Base-by-base conservation (phyloP, 35 echinoderm and acorn worm species). In the Ophioderma brevispina region DNA sequence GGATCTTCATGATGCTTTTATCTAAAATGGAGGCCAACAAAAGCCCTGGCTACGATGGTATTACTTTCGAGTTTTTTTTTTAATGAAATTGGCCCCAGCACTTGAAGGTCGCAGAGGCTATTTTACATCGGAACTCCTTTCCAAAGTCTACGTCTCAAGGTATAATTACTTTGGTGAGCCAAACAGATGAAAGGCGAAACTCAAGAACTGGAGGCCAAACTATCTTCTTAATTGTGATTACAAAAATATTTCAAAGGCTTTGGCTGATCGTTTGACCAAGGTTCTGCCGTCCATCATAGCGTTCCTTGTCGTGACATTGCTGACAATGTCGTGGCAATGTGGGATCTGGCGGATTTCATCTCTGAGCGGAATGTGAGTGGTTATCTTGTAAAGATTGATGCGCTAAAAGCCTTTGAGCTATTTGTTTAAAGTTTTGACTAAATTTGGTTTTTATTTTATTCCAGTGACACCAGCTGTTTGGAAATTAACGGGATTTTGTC, bases 391-490 rank as follows among this genome's bases (percentile, higher is more conserved):
- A 82, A 40, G 32, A 31, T 93, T 18, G 91, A 93, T 36, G 85
- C 88, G 32, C 55, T 81, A n/a, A 93, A 93, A 77, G 91, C 91
- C 13, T 93, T 93, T 38, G 91, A 93, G 36, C 80, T 93, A 82
- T 83, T 13, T 93, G 40, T 83, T 76, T 23, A 81, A 84, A 32
- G 64, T 76, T 17, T 42, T 93, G 6, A 8, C 0, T 0, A 76
- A 35, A 46, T 35, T 87, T 0, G 77, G 82, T 13, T 93, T 93
- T 88, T 93, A 42, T 77, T 93, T n/a, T 93, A 93, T 82, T 77
- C 36, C 35, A 38, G 84, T 33, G 82, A 88, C 19, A 39, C 25
- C 36, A 88, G 91, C 83, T 28, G 56, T 35, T 77, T 93, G 23
- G 13, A 81, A 36, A 37, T 82, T 15, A 93, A 93, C 37, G 86